A percentile compares a stretch with the other conserved stretches of the same genome.
phyloP scores from a whole-genome alignment of 2,113 vertebrate species.

The Tautogolabrus adspersus region DNA sequence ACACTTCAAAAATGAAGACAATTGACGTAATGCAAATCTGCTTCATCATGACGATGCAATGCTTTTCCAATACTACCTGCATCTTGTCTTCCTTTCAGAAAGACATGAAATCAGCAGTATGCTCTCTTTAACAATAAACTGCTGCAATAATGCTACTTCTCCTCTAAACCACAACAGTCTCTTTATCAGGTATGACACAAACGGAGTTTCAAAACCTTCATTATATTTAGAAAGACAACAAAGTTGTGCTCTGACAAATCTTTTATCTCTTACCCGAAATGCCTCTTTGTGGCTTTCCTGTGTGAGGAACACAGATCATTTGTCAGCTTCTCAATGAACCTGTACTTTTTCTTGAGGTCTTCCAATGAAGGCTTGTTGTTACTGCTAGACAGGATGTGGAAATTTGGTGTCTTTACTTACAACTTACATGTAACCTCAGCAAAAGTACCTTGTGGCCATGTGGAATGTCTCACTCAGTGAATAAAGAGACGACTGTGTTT shows the following conservation, averaged over 20 bases:
- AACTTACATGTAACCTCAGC: constrained; percentile 52
- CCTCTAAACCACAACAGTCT: not conserved
- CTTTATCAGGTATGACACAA: not conserved
- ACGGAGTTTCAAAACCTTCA: not conserved
- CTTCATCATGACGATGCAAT: not conserved
- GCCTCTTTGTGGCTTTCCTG: constrained; percentile 68
- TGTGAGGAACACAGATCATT: constrained; percentile 40
- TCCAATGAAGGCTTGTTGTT: constrained; percentile 53
- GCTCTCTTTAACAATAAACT: not conserved
- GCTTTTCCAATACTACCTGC: not conserved
- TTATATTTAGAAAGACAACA: not conserved
- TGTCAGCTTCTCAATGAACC: constrained; percentile 34
- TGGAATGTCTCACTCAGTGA: constrained; percentile 17
- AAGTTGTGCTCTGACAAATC: constrained; percentile 8
- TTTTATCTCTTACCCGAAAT: constrained; percentile 62
- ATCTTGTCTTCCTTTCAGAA: not conserved
- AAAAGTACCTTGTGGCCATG: constrained; percentile 71
- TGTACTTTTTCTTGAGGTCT: constrained; percentile 72
- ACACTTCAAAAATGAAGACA: not conserved
- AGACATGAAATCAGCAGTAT: not conserved
- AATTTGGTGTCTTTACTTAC: constrained; percentile 24
- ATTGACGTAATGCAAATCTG: not conserved
- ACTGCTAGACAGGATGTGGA: constrained; percentile 60
- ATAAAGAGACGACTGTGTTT: constrained; percentile 16
- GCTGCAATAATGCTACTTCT: not conserved